These are phyloP conservation scores for Stegodyphus dumicola DNA, from an alignment of 1,140 invertebrate species.

Conservation along the genomic window DNA sequence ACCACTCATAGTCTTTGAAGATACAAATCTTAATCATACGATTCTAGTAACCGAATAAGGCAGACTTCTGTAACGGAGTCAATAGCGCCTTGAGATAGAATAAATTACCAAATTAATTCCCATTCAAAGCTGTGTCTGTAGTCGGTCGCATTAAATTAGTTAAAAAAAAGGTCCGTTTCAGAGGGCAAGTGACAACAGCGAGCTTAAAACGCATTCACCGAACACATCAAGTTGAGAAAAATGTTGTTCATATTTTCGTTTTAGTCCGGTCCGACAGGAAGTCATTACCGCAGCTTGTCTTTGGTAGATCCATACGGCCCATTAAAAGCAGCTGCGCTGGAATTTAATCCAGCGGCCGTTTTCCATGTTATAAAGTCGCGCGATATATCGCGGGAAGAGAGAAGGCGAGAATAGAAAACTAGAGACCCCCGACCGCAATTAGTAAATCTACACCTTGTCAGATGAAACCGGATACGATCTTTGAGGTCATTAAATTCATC, in stretches of 20 bases:
- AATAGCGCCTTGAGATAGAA: neutral
- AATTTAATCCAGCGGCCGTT: constrained; percentile 52
- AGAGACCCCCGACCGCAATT: constrained; percentile 34
- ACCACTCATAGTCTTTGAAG: no score
- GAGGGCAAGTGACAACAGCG: neutral
- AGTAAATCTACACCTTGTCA: constrained; percentile 61
- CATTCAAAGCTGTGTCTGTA: neutral
- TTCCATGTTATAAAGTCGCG: constrained; percentile 52
- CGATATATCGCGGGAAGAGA: neutral
- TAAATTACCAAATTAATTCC: neutral
- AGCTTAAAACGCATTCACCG: neutral
- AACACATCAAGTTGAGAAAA: constrained; percentile 25
- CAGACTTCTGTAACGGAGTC: neutral
- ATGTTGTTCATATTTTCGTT: constrained; percentile 25
- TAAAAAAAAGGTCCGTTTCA: neutral
- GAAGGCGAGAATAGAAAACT: constrained; percentile 6
- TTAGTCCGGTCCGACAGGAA: constrained; percentile 18
- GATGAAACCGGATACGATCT: constrained; percentile 49
- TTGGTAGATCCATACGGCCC: constrained; percentile 18
- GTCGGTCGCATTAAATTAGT: neutral
- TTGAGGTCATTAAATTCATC: constrained; percentile 57
- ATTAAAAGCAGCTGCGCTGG: constrained; percentile 47
- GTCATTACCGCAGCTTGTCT: constrained; percentile 42
- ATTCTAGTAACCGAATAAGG: constrained; percentile 2
- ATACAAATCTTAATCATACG: neutral